Evolutionary conservation across 2,797 vertebrate species (phyloP).

Genomic region (Enteromius mattozi): DNA sequence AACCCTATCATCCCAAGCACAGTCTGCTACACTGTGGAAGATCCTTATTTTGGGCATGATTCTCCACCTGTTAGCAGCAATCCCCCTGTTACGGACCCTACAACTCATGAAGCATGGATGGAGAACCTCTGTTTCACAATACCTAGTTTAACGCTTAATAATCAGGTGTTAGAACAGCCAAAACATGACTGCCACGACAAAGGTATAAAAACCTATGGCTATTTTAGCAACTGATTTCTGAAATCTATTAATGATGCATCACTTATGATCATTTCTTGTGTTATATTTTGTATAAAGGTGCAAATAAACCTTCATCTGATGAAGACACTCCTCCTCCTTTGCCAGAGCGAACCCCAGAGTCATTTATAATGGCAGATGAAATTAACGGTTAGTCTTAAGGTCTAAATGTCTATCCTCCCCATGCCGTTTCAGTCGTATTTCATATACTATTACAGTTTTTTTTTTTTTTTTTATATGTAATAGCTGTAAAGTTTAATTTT

Average conservation of each 20-base stretch:
- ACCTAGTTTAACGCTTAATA: constrained; percentile 64
- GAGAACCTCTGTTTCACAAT: constrained; percentile 28
- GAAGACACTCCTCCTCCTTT: constrained; percentile 88
- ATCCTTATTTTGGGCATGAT: constrained; percentile 77
- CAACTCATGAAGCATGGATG: constrained; percentile 25
- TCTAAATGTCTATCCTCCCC: not conserved
- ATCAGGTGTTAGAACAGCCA: constrained; percentile 52
- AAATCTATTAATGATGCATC: not conserved
- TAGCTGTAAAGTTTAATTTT: not conserved
- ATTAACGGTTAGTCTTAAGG: constrained; percentile 71
- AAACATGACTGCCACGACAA: not conserved
- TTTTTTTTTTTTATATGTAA: not conserved
- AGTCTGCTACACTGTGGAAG: constrained; percentile 76
- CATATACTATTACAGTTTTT: not conserved
- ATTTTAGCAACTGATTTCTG: not conserved
- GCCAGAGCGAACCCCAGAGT: constrained; percentile 90
- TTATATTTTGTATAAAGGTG: constrained; percentile 52
- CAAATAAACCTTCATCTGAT: constrained; percentile 53
- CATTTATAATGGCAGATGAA: constrained; percentile 81
- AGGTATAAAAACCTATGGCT: constrained; percentile 24
- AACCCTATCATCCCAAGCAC: constrained; percentile 1
- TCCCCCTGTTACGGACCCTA: not conserved
- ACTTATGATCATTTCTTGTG: not conserved
- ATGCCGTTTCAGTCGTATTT: not conserved
- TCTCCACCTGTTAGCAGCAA: constrained; percentile 34